Evolutionary conservation across 2,888 invertebrate species (phyloP).

Genomic region (Eugnorisma glareosa): DNA sequence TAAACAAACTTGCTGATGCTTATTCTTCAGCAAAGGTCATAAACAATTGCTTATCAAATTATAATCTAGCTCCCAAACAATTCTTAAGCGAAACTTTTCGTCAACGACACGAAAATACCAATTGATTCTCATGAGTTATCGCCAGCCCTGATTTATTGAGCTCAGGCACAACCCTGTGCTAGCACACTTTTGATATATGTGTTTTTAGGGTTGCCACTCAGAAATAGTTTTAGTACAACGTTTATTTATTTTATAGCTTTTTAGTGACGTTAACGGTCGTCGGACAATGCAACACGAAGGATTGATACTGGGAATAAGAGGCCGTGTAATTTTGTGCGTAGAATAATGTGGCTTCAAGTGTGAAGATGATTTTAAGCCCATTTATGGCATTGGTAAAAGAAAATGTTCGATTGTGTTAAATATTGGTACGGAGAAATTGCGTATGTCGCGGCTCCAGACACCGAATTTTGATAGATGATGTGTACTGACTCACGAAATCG

Average conservation of each 20-base stretch:
- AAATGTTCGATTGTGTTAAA: background rate
- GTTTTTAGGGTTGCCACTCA: constrained; percentile 75
- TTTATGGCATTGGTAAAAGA: background rate
- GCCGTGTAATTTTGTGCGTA: constrained; percentile 30
- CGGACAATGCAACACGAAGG: constrained; percentile 54
- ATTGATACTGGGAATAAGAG: constrained; percentile 57
- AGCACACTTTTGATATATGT: constrained; percentile 79
- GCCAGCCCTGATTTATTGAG: constrained; percentile 80
- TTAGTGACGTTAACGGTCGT: constrained; percentile 60
- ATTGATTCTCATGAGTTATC: constrained; percentile 74
- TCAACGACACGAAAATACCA: constrained; percentile 70
- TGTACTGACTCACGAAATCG: no score
- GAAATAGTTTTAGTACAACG: constrained; percentile 77
- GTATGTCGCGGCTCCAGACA: background rate
- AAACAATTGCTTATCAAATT: constrained; percentile 46
- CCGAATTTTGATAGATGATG: no score
- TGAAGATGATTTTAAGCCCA: background rate
- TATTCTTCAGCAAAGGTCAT: constrained; percentile 2
- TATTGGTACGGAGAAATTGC: background rate
- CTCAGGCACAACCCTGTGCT: constrained; percentile 73
- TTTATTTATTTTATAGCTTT: constrained; percentile 75
- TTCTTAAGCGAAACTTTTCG: constrained; percentile 67
- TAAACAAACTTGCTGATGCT: background rate
- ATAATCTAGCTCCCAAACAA: constrained; percentile 52
- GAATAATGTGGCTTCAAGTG: constrained; percentile 1